Conservation (phyloP, 2,888 invertebrate species). For the Eristalis intricaria region DNA sequence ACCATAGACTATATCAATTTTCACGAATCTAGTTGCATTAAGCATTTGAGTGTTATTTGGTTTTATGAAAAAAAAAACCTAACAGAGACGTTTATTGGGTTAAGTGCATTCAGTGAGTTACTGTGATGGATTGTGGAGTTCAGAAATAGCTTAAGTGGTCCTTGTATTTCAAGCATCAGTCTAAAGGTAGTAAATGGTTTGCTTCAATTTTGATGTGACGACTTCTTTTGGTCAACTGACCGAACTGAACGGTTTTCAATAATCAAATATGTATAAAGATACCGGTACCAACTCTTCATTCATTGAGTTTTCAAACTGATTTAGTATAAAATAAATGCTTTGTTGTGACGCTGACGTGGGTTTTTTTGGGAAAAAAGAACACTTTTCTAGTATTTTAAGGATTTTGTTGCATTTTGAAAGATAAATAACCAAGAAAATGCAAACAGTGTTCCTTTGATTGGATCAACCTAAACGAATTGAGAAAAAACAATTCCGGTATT, state of each 20-base stretch:
- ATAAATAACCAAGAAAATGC: background rate
- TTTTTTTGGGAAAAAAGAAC: background rate
- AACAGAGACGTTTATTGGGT: background rate
- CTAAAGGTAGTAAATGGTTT: background rate
- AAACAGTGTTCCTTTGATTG: background rate
- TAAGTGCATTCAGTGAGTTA: background rate
- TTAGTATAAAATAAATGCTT: background rate
- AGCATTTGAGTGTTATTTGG: background rate
- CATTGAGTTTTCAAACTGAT: background rate
- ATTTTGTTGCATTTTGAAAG: background rate
- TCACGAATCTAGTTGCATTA: background rate
- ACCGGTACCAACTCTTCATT: background rate
- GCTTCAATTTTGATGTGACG: background rate
- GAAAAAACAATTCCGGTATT: no score
- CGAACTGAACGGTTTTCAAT: background rate
- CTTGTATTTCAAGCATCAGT: constrained; percentile 2
- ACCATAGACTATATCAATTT: background rate
- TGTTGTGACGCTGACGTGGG: background rate
- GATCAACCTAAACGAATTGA: no score
- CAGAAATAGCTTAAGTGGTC: background rate
- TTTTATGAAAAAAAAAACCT: background rate
- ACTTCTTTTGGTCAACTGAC: constrained; percentile 1
- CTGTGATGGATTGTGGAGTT: background rate
- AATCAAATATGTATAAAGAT: background rate
- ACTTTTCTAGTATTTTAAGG: no score